Evolutionary conservation across 2,113 vertebrate genomes (phyloP), one percentile per base, ranked within the genome.

Genomic region (Sorex fumeus): DNA sequence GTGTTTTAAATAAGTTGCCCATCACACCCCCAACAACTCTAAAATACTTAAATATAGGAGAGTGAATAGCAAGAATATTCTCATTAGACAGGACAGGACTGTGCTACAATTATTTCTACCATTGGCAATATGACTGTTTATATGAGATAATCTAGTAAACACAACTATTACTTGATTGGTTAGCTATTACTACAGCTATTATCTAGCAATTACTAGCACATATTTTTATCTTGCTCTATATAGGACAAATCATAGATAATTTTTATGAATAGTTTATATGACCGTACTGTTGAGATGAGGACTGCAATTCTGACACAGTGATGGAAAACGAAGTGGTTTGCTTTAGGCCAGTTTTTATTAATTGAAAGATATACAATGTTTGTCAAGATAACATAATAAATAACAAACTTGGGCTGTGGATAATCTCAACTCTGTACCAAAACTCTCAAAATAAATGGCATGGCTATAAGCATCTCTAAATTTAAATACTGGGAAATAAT

Each of bases 301-400:
- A 81, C 50, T 27, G 16, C 10, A 5, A 64, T 78, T 74, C 57
- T 43, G 30, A 13, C 40, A 57, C 57, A 60, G 27, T 34, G 16
- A 23, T 28, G 50, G 36, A 82, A 86, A 36, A 45, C 69, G 8
- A 4, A 10, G 69, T 83, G 40, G 83, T 76, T 71, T 71, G 76
- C 34, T 34, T 62, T 66, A 10, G 18, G 53, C 10, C 75, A 64
- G 82, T 78, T 86, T 60, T 40, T 62, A 36, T 76, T 87, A 87
- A 28, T 53, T 84, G 82, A 91, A 93, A 69, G 32, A 92, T 6
- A 62, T 9, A 57, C 32, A 66, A 4, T 91, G 11, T 66, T 90
- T 47, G 30, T 43, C 2, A 40, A 57, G 77, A 94, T 79, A 18
- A 84, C 77, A 85, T 74, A 16, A 74, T 50, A 12, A 2, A 70